A percentile compares a stretch with the other conserved stretches of the same genome.
Conservation (phyloP, 2,797 vertebrate species). For the Myripristis jacobus region DNA sequence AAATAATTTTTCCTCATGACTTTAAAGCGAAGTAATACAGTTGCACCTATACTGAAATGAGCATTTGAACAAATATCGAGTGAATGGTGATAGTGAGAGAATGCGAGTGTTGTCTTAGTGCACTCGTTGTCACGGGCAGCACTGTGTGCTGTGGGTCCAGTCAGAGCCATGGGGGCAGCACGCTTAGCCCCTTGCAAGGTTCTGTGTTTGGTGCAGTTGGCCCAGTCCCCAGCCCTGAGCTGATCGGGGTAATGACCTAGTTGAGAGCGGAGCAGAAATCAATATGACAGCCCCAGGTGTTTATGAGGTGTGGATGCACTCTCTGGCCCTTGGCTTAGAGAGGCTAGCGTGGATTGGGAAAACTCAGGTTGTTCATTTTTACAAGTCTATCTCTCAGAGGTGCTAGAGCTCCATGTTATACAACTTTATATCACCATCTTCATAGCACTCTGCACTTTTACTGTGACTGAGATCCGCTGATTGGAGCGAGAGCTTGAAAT, state of each 20-base stretch:
- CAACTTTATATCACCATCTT: neutral
- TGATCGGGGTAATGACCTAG: slow-evolving; percentile 45
- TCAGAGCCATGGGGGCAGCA: slow-evolving; percentile 3
- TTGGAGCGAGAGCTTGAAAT: neutral
- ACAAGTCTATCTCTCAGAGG: neutral
- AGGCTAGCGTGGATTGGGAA: slow-evolving; percentile 7
- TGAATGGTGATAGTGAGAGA: neutral
- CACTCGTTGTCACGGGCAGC: neutral
- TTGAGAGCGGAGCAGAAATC: slow-evolving; percentile 55
- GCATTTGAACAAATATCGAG: too few species aligned
- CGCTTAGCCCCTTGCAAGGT: neutral
- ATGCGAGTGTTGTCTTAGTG: neutral
- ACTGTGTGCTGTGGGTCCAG: neutral
- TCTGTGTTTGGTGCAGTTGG: slow-evolving; percentile 16
- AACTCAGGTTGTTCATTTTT: slow-evolving; percentile 23
- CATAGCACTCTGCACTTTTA: neutral
- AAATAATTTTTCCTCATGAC: too few species aligned
- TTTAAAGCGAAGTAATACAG: neutral
- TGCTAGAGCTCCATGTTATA: neutral
- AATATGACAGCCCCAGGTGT: slow-evolving; percentile 49
- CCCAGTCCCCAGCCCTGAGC: slow-evolving; percentile 23
- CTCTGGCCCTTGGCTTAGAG: slow-evolving; percentile 22
- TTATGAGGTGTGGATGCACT: slow-evolving; percentile 45
- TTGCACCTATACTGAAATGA: neutral
- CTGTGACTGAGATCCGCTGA: neutral